Base-by-base conservation (phyloP, 2,888 invertebrate species). In the Junonia oenone region DNA sequence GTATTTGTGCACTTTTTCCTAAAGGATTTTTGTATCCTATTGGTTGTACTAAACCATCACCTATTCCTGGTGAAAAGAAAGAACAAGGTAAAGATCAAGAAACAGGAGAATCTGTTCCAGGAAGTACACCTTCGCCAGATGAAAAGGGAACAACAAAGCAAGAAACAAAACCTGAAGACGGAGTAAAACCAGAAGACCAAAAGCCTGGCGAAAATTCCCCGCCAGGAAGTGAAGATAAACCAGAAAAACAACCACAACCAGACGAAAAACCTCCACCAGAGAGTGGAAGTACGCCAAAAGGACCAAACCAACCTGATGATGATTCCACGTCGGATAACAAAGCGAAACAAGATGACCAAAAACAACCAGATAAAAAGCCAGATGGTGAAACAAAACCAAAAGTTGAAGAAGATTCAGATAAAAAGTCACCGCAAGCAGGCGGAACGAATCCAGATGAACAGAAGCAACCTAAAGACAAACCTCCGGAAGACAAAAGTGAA, bases 1-100 rank as follows among this genome's bases (percentile, higher is more conserved):
- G 11, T n/a, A 57, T 68, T 26, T 68, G 68, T 48, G 19, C 8
- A 11, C 43, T 55, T 13, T 63, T 58, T 26, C 33, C 45, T 2
- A 58, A 51, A 3, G 8, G 9, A 6, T 9, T 11, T 40, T 1
- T 17, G 38, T 55, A 58, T 46, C 66, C 66, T 13, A 26, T 19
- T 5, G 61, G 60, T 11, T 67, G 67, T 15, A 29, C 56, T 11
- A 46, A 38, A 0, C 58, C 66, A 3, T 50, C 51, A 14, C 55
- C 59, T 19, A 13, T 45, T 19, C 63, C 61, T 13, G 37, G n/a
- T 14, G 17, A 47, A 40, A 40, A 11, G 4, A 4, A 17, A 40
- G 17, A 19, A n/a, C 2, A 9, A 1, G 17, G 19, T n/a, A n/a
- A 11, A n/a, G 11, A 17, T 19, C 17, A 5, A 5, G 38, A 38